phyloP scores from a whole-genome alignment of 2,888 invertebrate genomes.

The Vandiemenella viatica region DNA sequence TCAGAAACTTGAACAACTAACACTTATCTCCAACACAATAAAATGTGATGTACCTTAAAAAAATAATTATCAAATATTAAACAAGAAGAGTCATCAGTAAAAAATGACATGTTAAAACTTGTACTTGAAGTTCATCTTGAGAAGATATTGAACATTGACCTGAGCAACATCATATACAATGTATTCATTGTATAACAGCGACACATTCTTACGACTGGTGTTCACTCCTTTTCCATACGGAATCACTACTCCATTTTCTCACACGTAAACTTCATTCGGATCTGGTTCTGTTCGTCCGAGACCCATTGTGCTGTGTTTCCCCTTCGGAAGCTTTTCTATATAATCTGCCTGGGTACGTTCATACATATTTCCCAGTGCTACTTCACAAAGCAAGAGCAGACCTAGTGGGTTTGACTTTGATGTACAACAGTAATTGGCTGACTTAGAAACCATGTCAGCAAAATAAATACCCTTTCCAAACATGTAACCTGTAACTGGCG shows the following conservation, averaged over 20 bases:
- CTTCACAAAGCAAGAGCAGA: conserved; percentile 81
- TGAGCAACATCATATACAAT: conserved; percentile 95
- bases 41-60: too few relatives aligned
- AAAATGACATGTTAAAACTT: too few relatives aligned
- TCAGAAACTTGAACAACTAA: too few relatives aligned
- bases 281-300: conserved; percentile 74
- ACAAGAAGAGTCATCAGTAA: too few relatives aligned
- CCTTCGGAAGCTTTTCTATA: conserved; percentile 61
- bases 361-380: conserved; percentile 86
- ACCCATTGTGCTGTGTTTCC: conserved; percentile 80
- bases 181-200: conserved; percentile 80
- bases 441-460: conserved; percentile 97
- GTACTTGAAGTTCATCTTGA: conserved; percentile 76
- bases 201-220: conserved; percentile 26
- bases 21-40: too few relatives aligned
- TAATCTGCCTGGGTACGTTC: conserved; percentile 57
- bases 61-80: too few relatives aligned
- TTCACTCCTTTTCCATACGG: conserved; percentile 53
- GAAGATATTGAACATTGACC: conserved; percentile 76
- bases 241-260: conserved; percentile 57
- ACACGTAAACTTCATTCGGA: conserved; percentile 39
- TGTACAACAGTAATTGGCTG: conserved; percentile 90
- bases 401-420: conserved; percentile 54
- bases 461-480: conserved; percentile 97
- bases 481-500: conserved; percentile 90